Evolutionary conservation across 53 echinoderm and acorn worm genomes (phyloP).

Genomic region (Echinarachnius parma): DNA sequence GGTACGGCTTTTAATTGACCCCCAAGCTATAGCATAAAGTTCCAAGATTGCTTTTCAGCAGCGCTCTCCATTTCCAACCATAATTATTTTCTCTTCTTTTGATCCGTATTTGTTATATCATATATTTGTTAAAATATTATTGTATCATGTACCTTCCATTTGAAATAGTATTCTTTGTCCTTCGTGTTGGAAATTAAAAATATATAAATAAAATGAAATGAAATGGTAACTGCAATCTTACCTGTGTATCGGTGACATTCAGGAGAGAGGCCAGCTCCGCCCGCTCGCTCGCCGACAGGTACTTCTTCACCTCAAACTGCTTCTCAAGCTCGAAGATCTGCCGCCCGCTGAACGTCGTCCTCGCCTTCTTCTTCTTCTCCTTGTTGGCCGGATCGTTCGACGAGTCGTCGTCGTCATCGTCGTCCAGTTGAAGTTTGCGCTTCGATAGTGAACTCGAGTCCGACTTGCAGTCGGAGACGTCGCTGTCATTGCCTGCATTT

Average conservation of each 20-base stretch:
- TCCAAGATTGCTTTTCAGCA: no score
- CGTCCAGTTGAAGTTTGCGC: conserved; percentile 26
- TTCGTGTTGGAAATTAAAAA: no score
- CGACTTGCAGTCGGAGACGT: conserved; percentile 42
- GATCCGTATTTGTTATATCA: no score
- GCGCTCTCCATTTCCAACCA: no score
- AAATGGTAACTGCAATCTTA: no score
- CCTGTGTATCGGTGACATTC: conserved; percentile 99
- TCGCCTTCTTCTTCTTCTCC: conserved; percentile 98
- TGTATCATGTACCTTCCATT: no score
- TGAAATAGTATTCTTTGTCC: no score
- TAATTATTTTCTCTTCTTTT: no score
- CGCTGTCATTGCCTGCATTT: conserved; percentile 32
- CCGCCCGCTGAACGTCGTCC: conserved; percentile 95
- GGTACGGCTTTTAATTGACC: no score
- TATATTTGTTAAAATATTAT: no score
- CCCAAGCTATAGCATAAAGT: no score
- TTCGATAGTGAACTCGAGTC: conserved; percentile 38
- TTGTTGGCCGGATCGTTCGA: conserved; percentile 38
- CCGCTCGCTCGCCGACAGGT: conserved; percentile 94
- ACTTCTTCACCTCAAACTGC: conserved; percentile 98
- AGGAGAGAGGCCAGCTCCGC: conserved; percentile 90
- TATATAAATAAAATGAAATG: no score
- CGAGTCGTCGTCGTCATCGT: conserved; percentile 53
- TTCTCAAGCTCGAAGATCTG: conserved; percentile 99